Conservation (phyloP, 2,113 vertebrate genomes). For the Grammomys surdaster region DNA sequence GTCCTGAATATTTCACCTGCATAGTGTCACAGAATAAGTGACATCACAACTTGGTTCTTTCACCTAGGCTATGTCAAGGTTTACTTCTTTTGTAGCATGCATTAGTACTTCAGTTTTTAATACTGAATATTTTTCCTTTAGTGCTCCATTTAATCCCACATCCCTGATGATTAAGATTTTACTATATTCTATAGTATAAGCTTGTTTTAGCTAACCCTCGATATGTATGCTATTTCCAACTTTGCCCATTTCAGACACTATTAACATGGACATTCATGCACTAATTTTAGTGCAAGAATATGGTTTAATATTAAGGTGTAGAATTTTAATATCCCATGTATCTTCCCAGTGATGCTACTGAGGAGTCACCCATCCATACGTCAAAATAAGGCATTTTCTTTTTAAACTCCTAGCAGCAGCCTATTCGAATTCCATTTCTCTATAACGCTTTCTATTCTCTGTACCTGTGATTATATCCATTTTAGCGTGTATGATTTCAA, state of each 20-base stretch:
- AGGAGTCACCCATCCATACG: background rate
- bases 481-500: background rate
- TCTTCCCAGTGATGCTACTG: background rate
- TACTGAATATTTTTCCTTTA: background rate
- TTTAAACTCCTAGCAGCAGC: background rate
- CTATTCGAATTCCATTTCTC: background rate
- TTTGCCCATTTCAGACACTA: background rate
- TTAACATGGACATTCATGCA: background rate
- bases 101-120: background rate
- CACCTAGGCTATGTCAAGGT: background rate
- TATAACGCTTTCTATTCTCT: background rate
- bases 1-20: background rate
- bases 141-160: background rate
- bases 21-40: background rate
- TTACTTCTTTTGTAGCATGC: background rate
- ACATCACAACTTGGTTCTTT: background rate
- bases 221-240: background rate
- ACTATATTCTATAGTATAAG: background rate
- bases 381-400: no score
- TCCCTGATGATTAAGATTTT: background rate
- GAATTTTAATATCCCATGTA: background rate
- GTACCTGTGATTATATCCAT: background rate
- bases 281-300: background rate
- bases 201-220: background rate
- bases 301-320: background rate